Evolutionary conservation across 2,113 vertebrate genomes (phyloP).

Genomic region (Hoplias malabaricus): DNA sequence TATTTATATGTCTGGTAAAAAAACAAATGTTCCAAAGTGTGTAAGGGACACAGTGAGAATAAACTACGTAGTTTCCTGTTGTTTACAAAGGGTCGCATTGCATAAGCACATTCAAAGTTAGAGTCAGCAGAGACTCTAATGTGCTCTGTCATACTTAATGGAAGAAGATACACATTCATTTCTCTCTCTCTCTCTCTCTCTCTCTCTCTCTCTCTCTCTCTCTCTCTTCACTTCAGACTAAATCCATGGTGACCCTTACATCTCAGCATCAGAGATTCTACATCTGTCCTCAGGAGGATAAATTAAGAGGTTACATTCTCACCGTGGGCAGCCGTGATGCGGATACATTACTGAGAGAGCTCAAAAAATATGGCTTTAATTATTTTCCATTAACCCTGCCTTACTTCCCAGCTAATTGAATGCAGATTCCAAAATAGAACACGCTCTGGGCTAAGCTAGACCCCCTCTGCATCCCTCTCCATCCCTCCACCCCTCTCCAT

Average conservation of each 20-base stretch:
- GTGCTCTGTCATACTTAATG: background rate
- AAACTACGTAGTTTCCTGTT: background rate
- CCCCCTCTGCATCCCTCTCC: background rate
- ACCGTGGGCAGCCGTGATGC: conserved; percentile 30
- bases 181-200: background rate
- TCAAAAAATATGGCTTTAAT: conserved; percentile 51
- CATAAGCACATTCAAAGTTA: background rate
- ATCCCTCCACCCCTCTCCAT: too few relatives aligned
- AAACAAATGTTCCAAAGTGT: too few relatives aligned
- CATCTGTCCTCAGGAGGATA: conserved; percentile 11
- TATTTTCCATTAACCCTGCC: conserved; percentile 50
- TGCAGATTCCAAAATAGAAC: conserved; percentile 37
- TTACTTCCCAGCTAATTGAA: conserved; percentile 47
- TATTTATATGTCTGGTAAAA: too few relatives aligned
- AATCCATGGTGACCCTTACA: conserved; percentile 11
- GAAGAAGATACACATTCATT: background rate
- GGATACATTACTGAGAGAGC: conserved; percentile 25
- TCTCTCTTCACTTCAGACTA: conserved; percentile 1
- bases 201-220: background rate
- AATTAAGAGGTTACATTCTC: conserved; percentile 34
- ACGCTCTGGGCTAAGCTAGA: conserved; percentile 20
- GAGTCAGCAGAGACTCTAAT: background rate
- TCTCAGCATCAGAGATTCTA: background rate
- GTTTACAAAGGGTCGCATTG: background rate
- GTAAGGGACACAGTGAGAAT: background rate